Base-by-base conservation (phyloP, 1,140 invertebrate species). In the Megalonaias nervosa region DNA sequence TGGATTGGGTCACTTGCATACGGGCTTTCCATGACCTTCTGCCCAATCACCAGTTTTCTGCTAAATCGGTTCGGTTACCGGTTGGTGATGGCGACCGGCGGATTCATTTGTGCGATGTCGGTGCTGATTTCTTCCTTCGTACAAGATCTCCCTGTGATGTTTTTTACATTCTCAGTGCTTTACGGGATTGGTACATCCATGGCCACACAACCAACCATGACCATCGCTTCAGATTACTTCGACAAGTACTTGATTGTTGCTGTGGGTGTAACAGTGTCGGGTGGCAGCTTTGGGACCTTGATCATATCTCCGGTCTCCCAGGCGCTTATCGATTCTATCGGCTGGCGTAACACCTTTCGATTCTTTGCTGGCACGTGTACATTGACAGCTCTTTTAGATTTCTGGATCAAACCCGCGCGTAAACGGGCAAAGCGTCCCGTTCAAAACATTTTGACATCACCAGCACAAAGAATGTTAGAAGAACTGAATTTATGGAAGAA, bases 401-500 rank as follows among this genome's bases (percentile, higher is more conserved):
- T 66, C 11, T 66, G 77, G 23, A 74, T 86, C n/a, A 67, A 77
- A 59, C 80, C 83, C 0, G 59, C 81, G 3, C 58, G 57, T 3
- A 61, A 69, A 6, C 15, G 31, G 12, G 59, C 77, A 17, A 79
- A 80, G 26, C 71, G 58, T 11, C 59, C 65, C 16, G 23, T 60
- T 31, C 71, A 85, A 23, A 71, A 71, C 17, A 73, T 83, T 23
- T 77, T 73, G n/a, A 64, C 62, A 15, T 86, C 83, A n/a, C 73
- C 79, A 2, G 59, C 67, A n/a, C 69, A 82, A 2, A 71, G 69
- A n/a, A 31, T 88, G 21, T 79, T 87, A 15, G 71, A 75, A 38
- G 85, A 88, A 21, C 59, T 88, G 31, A 77, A 81, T 17, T 71
- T 88, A 6, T 88, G 86, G 85, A 88, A 86, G 72, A 85, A 86